Evolutionary conservation across 1,140 invertebrate species (phyloP).

Genomic region (Tetranychus urticae): DNA sequence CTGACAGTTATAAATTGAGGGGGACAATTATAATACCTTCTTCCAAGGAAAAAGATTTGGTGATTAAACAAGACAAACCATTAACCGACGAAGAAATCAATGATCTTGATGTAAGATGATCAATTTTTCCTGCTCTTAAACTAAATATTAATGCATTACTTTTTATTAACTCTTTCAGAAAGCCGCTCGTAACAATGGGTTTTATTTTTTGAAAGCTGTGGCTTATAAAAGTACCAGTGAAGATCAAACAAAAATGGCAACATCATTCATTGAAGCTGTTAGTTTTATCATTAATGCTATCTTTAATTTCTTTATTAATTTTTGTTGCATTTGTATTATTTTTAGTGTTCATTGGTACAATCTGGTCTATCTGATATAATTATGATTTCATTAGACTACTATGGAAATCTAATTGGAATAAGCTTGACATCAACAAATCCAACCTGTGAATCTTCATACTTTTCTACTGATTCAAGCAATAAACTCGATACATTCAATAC

Average conservation of each 20-base stretch:
- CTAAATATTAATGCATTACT: no score
- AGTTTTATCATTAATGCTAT: conserved; percentile 10
- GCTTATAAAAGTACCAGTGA: background rate
- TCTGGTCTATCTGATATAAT: conserved; percentile 40
- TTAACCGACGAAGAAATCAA: background rate
- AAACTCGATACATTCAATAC: conserved; percentile 34
- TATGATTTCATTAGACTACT: conserved; percentile 41
- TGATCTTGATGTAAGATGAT: background rate
- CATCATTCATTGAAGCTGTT: conserved; percentile 1
- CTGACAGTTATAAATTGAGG: background rate
- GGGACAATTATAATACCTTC: background rate
- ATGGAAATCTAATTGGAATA: conserved; percentile 41
- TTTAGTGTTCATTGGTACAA: conserved; percentile 33
- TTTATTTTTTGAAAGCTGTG: conserved; percentile 6
- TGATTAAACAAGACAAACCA: background rate
- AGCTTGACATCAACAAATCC: conserved; percentile 23
- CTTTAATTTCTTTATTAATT: no score
- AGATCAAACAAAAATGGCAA: background rate
- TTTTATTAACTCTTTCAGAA: background rate
- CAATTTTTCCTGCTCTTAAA: no score
- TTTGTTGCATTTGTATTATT: no score
- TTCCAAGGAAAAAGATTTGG: background rate
- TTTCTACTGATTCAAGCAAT: no score
- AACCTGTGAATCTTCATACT: conserved; percentile 7
- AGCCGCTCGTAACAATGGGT: background rate